phyloP scores from a whole-genome alignment of 2,888 invertebrate genomes.

The Andrena flavipes region DNA sequence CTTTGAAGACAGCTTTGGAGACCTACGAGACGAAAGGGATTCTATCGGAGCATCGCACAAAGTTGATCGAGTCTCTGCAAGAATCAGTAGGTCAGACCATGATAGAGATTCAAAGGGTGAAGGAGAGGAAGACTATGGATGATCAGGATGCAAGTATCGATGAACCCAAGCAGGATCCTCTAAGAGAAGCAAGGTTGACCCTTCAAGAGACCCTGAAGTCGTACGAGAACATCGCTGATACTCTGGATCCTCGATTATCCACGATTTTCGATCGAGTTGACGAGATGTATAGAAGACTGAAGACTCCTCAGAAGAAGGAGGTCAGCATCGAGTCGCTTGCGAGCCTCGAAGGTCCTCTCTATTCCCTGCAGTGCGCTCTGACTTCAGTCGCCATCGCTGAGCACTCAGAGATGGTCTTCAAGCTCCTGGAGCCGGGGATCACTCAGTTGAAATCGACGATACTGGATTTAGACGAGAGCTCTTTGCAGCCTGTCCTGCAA shows the following conservation, averaged over 20 bases:
- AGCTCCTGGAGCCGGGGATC: slow-evolving; percentile 54
- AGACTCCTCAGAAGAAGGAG: slow-evolving; percentile 40
- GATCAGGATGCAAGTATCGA: slow-evolving; percentile 1
- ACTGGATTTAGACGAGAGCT: slow-evolving; percentile 14
- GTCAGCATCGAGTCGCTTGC: slow-evolving; percentile 48
- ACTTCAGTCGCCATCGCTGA: slow-evolving; percentile 33
- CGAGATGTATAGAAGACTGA: slow-evolving; percentile 57
- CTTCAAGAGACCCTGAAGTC: slow-evolving; percentile 56
- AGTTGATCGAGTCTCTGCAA: slow-evolving; percentile 74
- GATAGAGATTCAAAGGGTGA: slow-evolving; percentile 64
- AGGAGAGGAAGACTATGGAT: slow-evolving; percentile 20
- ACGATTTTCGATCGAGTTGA: slow-evolving; percentile 55
- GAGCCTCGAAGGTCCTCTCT: slow-evolving; percentile 59
- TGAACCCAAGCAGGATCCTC: slow-evolving; percentile 43
- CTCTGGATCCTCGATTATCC: slow-evolving; percentile 51
- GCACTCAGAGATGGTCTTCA: slow-evolving; percentile 32
- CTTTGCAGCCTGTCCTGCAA: slow-evolving; percentile 40
- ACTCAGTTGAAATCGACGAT: slow-evolving; percentile 44
- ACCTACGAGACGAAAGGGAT: slow-evolving; percentile 75
- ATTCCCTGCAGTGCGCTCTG: slow-evolving; percentile 55
- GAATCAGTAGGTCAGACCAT: slow-evolving; percentile 69
- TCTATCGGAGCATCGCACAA: slow-evolving; percentile 74
- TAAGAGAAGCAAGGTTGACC: slow-evolving; percentile 55
- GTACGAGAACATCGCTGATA: slow-evolving; percentile 53
- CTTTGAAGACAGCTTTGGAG: slow-evolving; percentile 77